phyloP scores from a whole-genome alignment of 2,888 invertebrate species.

The Cheilosia vernalis region DNA sequence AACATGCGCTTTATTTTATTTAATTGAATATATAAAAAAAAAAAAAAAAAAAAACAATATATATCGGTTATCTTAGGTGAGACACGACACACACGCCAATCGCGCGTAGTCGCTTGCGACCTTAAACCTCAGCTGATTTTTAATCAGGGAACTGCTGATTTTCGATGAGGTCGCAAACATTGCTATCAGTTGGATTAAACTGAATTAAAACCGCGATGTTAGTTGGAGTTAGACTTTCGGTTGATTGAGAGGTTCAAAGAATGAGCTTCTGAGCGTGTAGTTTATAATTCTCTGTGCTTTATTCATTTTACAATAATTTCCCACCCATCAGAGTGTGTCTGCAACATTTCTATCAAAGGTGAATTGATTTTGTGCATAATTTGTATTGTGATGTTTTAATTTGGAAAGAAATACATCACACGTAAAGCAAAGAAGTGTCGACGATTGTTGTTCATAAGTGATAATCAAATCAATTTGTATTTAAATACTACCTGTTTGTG shows the following conservation, averaged over 20 bases:
- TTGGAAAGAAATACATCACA: not conserved
- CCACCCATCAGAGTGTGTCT: not conserved
- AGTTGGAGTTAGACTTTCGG: slow-evolving; percentile 68
- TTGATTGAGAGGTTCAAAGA: slow-evolving; percentile 63
- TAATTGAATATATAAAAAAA: slow-evolving; percentile 3
- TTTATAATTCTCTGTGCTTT: slow-evolving; percentile 18
- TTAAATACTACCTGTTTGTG: not conserved
- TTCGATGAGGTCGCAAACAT: slow-evolving; percentile 60
- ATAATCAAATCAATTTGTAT: not conserved
- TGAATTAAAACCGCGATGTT: slow-evolving; percentile 55
- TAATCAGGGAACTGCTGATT: slow-evolving; percentile 73
- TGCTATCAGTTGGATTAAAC: slow-evolving; percentile 57
- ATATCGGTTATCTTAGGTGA: slow-evolving; percentile 43
- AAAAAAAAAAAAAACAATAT: slow-evolving; percentile 9
- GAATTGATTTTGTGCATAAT: slow-evolving; percentile 47
- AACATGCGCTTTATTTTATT: not conserved
- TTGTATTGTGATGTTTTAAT: slow-evolving; percentile 2
- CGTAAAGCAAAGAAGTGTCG: not conserved
- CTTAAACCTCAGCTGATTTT: slow-evolving; percentile 72
- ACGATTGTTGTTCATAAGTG: not conserved
- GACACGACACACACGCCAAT: slow-evolving; percentile 47
- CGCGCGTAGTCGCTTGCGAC: slow-evolving; percentile 39
- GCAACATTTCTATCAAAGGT: slow-evolving; percentile 37
- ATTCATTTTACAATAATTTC: slow-evolving; percentile 25
- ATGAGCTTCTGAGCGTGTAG: slow-evolving; percentile 52